Evolutionary conservation across 1,140 invertebrate genomes (phyloP).

Genomic region (Ips typographus): DNA sequence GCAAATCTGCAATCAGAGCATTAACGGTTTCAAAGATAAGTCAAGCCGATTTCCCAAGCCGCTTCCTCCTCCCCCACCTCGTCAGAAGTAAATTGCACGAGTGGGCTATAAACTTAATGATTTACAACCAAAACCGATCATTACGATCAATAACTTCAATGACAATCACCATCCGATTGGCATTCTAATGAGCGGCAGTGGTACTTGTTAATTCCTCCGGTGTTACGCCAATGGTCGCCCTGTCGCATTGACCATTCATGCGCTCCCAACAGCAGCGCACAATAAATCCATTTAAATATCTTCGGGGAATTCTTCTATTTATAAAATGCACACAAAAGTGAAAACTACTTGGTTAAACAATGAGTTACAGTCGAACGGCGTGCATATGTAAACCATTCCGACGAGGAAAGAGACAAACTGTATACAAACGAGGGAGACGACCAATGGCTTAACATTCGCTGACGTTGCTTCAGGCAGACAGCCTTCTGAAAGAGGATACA

Average conservation of each 20-base stretch:
- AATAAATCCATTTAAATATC: conserved; percentile 32
- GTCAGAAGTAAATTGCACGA: too few species aligned
- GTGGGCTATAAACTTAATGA: too few species aligned
- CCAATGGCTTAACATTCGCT: conserved; percentile 27
- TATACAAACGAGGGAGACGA: conserved; percentile 2
- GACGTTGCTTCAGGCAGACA: conserved; percentile 34
- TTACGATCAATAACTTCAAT: too few species aligned
- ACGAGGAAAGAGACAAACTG: conserved; percentile 5
- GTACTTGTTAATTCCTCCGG: not conserved
- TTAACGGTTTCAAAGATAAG: too few species aligned
- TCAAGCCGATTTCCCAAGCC: too few species aligned
- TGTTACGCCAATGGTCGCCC: conserved; percentile 18
- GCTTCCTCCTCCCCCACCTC: too few species aligned
- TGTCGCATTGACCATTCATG: conserved; percentile 23
- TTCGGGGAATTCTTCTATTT: conserved; percentile 31
- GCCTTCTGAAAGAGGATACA: conserved; percentile 20
- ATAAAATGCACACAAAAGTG: conserved; percentile 31
- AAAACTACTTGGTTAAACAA: conserved; percentile 34
- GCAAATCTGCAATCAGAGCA: too few species aligned
- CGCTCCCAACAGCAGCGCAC: conserved; percentile 7
- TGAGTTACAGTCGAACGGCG: conserved; percentile 19
- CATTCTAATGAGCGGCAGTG: not conserved
- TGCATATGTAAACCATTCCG: conserved; percentile 14
- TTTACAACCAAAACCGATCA: too few species aligned
- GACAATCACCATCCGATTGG: too few species aligned